These are phyloP conservation scores for Drosophila mimica DNA, from an alignment of 2,888 invertebrate genomes.

Conservation along the genomic window DNA sequence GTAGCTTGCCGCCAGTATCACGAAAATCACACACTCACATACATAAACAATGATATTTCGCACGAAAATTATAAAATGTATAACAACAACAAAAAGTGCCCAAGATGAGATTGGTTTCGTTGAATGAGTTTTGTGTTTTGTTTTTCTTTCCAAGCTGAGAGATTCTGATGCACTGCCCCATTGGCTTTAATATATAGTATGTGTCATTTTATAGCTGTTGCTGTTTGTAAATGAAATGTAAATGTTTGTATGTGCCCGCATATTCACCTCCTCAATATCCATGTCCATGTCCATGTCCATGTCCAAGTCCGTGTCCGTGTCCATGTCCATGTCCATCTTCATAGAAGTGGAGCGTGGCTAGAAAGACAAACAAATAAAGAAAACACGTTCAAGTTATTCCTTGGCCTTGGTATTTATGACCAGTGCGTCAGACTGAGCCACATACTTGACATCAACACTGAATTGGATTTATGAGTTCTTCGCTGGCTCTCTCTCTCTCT, in stretches of 20 bases:
- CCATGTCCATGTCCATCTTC: conserved; percentile 20
- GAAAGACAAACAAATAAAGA: conserved; percentile 66
- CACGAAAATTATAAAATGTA: conserved; percentile 4
- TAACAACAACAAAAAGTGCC: conserved; percentile 4
- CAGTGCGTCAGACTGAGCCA: conserved; percentile 63
- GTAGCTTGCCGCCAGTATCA: not conserved
- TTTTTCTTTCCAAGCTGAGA: conserved; percentile 11
- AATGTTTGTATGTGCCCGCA: conserved; percentile 33
- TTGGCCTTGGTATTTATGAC: conserved; percentile 76
- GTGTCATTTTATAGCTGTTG: conserved; percentile 40
- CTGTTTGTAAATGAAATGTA: conserved; percentile 34
- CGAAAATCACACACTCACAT: conserved; percentile 5
- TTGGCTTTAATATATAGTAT: conserved; percentile 16
- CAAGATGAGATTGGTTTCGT: conserved; percentile 16
- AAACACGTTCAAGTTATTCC: conserved; percentile 71
- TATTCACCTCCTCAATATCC: not conserved
- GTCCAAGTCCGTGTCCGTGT: conserved; percentile 23
- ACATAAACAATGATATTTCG: conserved; percentile 9
- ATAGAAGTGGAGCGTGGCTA: conserved; percentile 53
- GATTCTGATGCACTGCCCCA: conserved; percentile 21
- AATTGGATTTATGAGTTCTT: conserved; percentile 52
- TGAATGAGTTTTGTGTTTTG: conserved; percentile 1
- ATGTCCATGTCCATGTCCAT: not conserved
- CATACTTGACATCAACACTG: conserved; percentile 54
- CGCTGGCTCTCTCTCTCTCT: not conserved